These are phyloP conservation scores for Chaetogeoica ovagalla DNA, from an alignment of 2,888 invertebrate species.

Conservation along the genomic window DNA sequence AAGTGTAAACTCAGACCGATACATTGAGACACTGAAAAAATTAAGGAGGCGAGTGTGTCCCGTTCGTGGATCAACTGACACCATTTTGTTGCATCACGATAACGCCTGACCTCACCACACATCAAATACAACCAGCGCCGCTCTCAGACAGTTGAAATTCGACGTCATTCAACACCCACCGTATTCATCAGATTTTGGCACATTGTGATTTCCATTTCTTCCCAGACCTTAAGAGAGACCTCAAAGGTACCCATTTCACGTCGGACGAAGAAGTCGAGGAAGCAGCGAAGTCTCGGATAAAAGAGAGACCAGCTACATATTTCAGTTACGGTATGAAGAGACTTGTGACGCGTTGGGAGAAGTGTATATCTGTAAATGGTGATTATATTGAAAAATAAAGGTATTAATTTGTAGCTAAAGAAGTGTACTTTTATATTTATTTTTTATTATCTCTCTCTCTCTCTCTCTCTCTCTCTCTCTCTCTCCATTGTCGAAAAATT, in stretches of 20 bases:
- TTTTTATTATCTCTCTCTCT: slow-evolving; percentile 8
- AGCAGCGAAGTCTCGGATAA: slow-evolving; percentile 9
- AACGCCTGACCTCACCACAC: no score
- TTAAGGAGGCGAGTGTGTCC: no score
- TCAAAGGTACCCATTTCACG: no score
- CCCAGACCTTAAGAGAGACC: slow-evolving; percentile 6
- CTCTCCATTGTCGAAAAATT: background rate
- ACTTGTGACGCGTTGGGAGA: slow-evolving; percentile 3
- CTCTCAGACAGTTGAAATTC: no score
- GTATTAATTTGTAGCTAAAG: slow-evolving; percentile 5
- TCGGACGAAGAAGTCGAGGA: background rate
- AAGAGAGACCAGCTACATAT: background rate
- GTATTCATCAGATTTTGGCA: no score
- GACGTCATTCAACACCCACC: no score
- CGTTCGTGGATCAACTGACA: no score
- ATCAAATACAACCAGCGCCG: no score
- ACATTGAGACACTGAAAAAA: no score
- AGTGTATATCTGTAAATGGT: slow-evolving; percentile 12
- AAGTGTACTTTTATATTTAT: slow-evolving; percentile 2
- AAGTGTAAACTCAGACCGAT: no score
- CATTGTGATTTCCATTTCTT: slow-evolving; percentile 8
- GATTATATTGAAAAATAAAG: slow-evolving; percentile 13
- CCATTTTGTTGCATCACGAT: no score
- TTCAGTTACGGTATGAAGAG: slow-evolving; percentile 10
- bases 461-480: no score